phyloP scores from a whole-genome alignment of 2,113 vertebrate genomes.

The Solea senegalensis region DNA sequence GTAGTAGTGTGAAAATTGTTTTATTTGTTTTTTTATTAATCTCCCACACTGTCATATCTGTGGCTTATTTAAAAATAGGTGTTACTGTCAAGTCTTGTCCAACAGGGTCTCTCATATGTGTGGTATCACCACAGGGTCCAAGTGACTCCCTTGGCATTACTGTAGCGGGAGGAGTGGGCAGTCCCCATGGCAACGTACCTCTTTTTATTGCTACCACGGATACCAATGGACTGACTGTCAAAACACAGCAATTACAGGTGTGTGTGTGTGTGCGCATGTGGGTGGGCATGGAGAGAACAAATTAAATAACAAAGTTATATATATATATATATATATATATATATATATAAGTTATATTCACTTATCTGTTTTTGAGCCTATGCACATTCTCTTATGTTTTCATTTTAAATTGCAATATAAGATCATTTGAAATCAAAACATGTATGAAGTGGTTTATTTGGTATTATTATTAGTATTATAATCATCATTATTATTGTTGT shows the following conservation, averaged over 20 bases:
- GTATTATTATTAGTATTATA: too few species aligned
- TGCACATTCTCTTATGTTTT: too few species aligned
- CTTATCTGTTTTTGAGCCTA: too few species aligned
- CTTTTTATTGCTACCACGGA: slow-evolving; percentile 94
- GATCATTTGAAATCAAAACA: too few species aligned
- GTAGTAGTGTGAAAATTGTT: slow-evolving; percentile 30
- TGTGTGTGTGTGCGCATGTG: slow-evolving; percentile 1
- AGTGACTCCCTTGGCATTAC: slow-evolving; percentile 88
- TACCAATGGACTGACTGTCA: slow-evolving; percentile 87
- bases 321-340: too few species aligned
- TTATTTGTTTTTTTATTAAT: neutral
- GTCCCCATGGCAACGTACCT: slow-evolving; percentile 89
- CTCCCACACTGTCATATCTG: neutral
- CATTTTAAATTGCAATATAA: too few species aligned
- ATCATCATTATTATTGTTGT: too few species aligned
- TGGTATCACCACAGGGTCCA: slow-evolving; percentile 76
- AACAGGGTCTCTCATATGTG: neutral
- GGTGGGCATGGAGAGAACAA: neutral
- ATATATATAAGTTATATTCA: too few species aligned
- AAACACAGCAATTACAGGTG: slow-evolving; percentile 90
- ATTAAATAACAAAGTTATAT: neutral
- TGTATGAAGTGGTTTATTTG: too few species aligned
- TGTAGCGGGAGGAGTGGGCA: slow-evolving; percentile 89
- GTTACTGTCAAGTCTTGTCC: too few species aligned
- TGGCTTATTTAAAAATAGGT: neutral